phyloP scores from a whole-genome alignment of 2,888 invertebrate genomes.

The Thereva unica region DNA sequence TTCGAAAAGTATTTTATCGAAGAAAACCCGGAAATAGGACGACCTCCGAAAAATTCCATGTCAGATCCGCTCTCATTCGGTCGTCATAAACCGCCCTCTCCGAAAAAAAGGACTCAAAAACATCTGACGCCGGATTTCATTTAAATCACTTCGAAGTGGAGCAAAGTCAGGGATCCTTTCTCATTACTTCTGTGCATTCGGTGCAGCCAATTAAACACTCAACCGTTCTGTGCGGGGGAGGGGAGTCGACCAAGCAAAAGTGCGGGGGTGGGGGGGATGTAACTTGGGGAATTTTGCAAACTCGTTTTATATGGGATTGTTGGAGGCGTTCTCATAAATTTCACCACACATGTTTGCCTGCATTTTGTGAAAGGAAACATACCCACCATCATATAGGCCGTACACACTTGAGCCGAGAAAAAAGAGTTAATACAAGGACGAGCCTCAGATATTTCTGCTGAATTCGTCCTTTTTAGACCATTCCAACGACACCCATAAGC shows the following conservation, averaged over 20 bases:
- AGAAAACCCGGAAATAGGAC: no score
- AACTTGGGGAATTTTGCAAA: slow-evolving; percentile 22
- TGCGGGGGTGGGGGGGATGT: background rate
- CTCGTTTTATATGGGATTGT: slow-evolving; percentile 17
- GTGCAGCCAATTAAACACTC: slow-evolving; percentile 14
- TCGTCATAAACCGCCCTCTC: background rate
- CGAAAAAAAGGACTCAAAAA: background rate
- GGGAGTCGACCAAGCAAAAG: no score
- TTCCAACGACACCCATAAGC: no score
- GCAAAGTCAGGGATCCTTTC: slow-evolving; percentile 11
- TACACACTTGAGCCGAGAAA: no score
- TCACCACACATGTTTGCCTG: slow-evolving; percentile 28
- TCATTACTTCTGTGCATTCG: slow-evolving; percentile 27
- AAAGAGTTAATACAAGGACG: no score
- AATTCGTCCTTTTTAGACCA: no score
- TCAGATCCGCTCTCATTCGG: background rate
- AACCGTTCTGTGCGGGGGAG: background rate
- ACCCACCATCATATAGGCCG: background rate
- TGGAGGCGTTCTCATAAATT: slow-evolving; percentile 20
- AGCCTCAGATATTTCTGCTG: no score
- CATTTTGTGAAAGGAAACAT: slow-evolving; percentile 26
- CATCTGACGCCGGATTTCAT: slow-evolving; percentile 14
- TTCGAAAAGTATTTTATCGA: no score
- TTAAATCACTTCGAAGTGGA: slow-evolving; percentile 14
- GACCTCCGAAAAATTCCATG: background rate